Evolutionary conservation across 2,113 vertebrate species (phyloP), one percentile per base, ranked within the genome.

Genomic region (Dolichotis patagonum): DNA sequence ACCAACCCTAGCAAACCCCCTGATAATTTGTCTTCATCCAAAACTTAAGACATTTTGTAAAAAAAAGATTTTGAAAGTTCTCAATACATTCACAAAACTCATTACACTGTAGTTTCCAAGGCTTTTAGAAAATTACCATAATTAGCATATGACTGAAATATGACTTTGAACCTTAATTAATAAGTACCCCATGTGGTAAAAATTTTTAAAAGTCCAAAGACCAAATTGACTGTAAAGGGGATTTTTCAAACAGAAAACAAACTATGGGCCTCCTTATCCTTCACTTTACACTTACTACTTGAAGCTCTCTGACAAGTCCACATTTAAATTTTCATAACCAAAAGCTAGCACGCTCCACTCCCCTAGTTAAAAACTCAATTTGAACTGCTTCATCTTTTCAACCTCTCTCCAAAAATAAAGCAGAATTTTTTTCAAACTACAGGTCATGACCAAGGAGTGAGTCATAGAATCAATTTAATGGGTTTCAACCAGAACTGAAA

Each of bases 391-490:
- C 30, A 41, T 56, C 52, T 71, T 94, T 65, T 82, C 73, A 83
- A 82, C 7, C 65, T 95, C 78, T 82, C 71, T 91, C 63, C 41
- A 88, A 65, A 86, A 71, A 49, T 56, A 95, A 88, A 86, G 78
- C 38, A 93, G 43, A 41, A 60, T 91, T 96, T 96, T 96, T 52
- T 94, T 91, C 88, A 96, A 88, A 93, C 86, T 86, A 89, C 14
- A 95, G 91, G 89, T 96, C 95, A 95, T 26, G 38, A 88, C 78
- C 91, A 97, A 80, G 49, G 14, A 84, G 73, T 95, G 95, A 97
- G 65, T 93, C 95, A 96, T 19, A 95, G 94, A 95, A 93, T 91
- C 94, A 89, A 83, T 86, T 95, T 93, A 95, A 95, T 6, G 19
- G 78, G 91, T 62, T 95, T 81, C 2, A 12, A 84, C 83, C 94